Percentiles rank a stretch among this genome's conserved stretches.
phyloP scores from a whole-genome alignment of 2,113 vertebrate genomes.

The Lampris megalopsis region DNA sequence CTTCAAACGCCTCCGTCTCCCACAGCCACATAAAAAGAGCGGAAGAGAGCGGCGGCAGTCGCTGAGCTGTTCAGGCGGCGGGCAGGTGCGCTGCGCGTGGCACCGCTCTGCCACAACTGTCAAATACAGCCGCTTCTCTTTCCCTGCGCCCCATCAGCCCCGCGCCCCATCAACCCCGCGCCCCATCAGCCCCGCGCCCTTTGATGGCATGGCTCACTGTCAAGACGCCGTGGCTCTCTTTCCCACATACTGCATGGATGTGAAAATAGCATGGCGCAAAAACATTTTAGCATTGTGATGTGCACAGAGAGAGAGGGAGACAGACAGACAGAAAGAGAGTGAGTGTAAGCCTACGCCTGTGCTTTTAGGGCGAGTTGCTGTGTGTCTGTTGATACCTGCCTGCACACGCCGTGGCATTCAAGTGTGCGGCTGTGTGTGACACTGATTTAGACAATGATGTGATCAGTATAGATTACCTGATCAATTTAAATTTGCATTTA shows the following conservation, averaged over 20 bases:
- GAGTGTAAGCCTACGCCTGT: not conserved
- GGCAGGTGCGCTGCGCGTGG: conserved; percentile 52
- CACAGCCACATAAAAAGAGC: conserved; percentile 71
- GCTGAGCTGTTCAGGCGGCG: conserved; percentile 20
- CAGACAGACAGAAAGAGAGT: not conserved
- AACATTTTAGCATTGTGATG: conserved; percentile 11
- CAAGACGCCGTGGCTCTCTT: conserved; percentile 38
- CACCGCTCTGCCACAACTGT: conserved; percentile 45
- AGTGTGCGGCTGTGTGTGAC: not conserved
- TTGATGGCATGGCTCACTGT: conserved; percentile 71
- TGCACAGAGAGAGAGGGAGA: not conserved
- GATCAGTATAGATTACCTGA: conserved; percentile 52
- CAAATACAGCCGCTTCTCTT: conserved; percentile 57
- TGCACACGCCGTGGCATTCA: not conserved
- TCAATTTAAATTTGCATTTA: conserved; percentile 60
- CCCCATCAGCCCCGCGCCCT: conserved; percentile 50
- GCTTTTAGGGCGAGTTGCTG: too few relatives aligned
- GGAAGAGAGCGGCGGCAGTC: conserved; percentile 62
- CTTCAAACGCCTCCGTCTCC: conserved; percentile 79
- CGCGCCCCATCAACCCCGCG: conserved; percentile 52
- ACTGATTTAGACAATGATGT: conserved; percentile 29
- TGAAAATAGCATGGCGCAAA: conserved; percentile 5
- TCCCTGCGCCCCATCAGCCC: conserved; percentile 59
- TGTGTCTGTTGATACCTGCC: not conserved
- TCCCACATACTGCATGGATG: conserved; percentile 29